Base-by-base conservation (phyloP, 2,888 invertebrate genomes). In the Diadegma fenestrale region DNA sequence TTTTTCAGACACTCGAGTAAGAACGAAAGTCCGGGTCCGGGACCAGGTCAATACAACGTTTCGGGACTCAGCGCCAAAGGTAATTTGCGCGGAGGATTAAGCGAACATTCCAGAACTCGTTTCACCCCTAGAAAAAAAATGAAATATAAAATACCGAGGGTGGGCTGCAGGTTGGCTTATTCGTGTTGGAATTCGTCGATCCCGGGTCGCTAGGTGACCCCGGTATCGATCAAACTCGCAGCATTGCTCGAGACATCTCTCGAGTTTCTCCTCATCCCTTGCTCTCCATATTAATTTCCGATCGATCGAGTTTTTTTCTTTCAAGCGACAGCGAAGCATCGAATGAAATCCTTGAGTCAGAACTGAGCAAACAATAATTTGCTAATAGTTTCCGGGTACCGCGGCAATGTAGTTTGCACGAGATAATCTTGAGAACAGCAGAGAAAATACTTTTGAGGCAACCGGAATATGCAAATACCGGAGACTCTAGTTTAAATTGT, bases 41-140 rank as follows among this genome's bases (percentile, higher is more conserved):
- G 98, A 26, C 98, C 98, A 19, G 98, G 98, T n/a, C 96, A 97
- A 87, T 98, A 98, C 94, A 97, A 98, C 93, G 97, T 98, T 68
- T 96, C 97, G 88, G 98, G 98, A 85, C 95, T 98, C 92, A 97
- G 97, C 79, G 95, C 97, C 63, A 98, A 97, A 96, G 98, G 98
- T 96, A 94, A 94, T 90, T 54, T 69, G 41, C 37, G 37, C 37
- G 10, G 22, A 81, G 64, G 12, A 33, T 41, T 19, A 33, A 26
- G 51, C n/a, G 7, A 51, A n/a, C 48, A 54, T 54, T 54, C 22
- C 12, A 22, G 22, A 54, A 54, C 22, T 12, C 22, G 12, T 1
- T 54, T 12, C 22, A 12, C 14, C 26, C 14, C 37, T 37, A 37
- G 37, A 37, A 22, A 54, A 19, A 7, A 51, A 8, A 54, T 2